These are phyloP conservation scores for Xiphophorus birchmanni DNA, from an alignment of 2,797 vertebrate species.

Conservation along the genomic window DNA sequence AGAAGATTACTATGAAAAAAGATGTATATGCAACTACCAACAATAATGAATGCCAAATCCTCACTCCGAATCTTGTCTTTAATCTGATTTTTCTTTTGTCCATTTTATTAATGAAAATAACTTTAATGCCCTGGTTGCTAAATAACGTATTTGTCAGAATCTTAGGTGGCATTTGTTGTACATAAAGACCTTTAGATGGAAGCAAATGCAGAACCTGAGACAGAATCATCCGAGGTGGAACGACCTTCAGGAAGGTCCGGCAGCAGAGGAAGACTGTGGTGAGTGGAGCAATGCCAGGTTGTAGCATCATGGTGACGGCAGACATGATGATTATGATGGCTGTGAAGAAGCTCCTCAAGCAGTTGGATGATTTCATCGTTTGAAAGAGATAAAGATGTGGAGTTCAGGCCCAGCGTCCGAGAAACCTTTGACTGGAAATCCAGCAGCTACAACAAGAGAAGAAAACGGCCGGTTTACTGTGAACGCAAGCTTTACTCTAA, in stretches of 20 bases:
- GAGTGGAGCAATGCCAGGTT: neutral
- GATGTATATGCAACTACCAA: constrained; percentile 70
- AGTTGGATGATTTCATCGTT: constrained; percentile 87
- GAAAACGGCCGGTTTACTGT: neutral
- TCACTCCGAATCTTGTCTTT: constrained; percentile 61
- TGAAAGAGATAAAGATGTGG: constrained; percentile 74
- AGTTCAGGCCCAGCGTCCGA: constrained; percentile 83
- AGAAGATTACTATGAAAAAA: constrained; percentile 54
- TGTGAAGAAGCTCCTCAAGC: constrained; percentile 85
- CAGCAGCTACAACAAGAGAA: constrained; percentile 76
- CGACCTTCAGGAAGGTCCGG: constrained; percentile 8
- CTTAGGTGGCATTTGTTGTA: neutral
- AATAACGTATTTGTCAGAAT: neutral
- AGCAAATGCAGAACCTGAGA: neutral
- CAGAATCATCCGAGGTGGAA: neutral
- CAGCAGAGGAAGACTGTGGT: neutral
- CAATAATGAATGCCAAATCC: constrained; percentile 81
- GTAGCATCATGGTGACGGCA: neutral
- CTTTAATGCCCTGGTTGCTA: neutral
- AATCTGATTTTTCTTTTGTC: constrained; percentile 24
- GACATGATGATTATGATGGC: constrained; percentile 69
- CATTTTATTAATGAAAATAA: neutral
- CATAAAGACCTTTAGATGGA: neutral
- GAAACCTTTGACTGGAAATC: constrained; percentile 86
- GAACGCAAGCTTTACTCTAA: neutral